Evolutionary conservation across 2,888 invertebrate genomes (phyloP).

Genomic region (Tiphia femorata): DNA sequence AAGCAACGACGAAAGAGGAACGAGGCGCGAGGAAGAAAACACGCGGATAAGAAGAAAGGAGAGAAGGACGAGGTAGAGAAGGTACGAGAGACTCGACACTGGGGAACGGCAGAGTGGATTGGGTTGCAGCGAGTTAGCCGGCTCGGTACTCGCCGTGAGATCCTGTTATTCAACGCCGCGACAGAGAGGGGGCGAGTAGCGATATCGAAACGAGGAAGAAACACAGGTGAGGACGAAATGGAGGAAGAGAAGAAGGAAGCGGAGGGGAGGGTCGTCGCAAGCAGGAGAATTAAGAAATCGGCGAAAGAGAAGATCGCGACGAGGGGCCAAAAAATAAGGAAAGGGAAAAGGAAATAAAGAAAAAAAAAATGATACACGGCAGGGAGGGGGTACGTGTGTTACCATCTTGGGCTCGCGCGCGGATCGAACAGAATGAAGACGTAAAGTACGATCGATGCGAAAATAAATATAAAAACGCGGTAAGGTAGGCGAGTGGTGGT

Average conservation of each 20-base stretch:
- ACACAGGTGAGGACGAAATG: constrained; percentile 1
- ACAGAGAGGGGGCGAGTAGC: not conserved
- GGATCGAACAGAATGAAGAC: too few relatives aligned
- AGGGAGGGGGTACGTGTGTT: too few relatives aligned
- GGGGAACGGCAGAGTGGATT: constrained; percentile 54
- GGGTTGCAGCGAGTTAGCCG: constrained; percentile 66
- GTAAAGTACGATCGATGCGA: too few relatives aligned
- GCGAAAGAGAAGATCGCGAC: too few relatives aligned
- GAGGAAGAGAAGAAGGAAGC: constrained; percentile 11
- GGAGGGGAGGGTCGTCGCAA: not conserved
- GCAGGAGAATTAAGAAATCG: too few relatives aligned
- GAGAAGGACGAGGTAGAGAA: constrained; percentile 16
- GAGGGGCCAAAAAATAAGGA: too few relatives aligned
- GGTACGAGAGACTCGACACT: constrained; percentile 22
- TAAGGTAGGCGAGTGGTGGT: too few relatives aligned
- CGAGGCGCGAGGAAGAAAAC: constrained; percentile 8
- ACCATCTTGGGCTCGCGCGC: too few relatives aligned
- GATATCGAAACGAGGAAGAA: constrained; percentile 4
- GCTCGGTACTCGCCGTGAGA: constrained; percentile 62
- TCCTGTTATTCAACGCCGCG: constrained; percentile 46
- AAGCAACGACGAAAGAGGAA: not conserved
- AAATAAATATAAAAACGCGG: too few relatives aligned
- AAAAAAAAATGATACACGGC: too few relatives aligned
- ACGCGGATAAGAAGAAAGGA: constrained; percentile 10
- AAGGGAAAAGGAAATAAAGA: too few relatives aligned